phyloP scores from a whole-genome alignment of 2,113 vertebrate species.

The Acanthisitta chloris region DNA sequence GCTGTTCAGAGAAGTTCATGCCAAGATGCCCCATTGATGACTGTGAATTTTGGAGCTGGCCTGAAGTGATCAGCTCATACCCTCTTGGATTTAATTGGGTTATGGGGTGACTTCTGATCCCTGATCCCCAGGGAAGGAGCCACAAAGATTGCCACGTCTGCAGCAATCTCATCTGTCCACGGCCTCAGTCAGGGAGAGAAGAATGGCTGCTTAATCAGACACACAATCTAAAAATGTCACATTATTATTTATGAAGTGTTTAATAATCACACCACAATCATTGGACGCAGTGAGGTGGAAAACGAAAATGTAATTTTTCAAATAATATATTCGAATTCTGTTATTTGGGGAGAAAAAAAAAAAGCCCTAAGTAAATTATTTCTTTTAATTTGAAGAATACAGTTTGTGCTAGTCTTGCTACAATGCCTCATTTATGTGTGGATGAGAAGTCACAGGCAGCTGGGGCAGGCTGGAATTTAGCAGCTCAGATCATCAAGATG shows the following conservation, averaged over 20 bases:
- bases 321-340: constrained; percentile 15
- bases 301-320: constrained; percentile 48
- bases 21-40: neutral
- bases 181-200: constrained; percentile 28
- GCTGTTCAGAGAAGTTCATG: neutral
- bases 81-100: constrained; percentile 44
- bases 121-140: constrained; percentile 33
- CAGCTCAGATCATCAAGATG: neutral
- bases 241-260: constrained; percentile 72
- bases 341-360: neutral
- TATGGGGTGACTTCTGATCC: constrained; percentile 31
- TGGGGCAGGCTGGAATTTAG: neutral
- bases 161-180: constrained; percentile 54
- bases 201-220: constrained; percentile 58
- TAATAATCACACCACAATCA: constrained; percentile 61
- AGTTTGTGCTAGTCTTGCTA: neutral
- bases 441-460: neutral
- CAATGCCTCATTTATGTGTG: neutral
- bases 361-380: neutral
- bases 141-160: neutral
- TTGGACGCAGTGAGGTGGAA: constrained; percentile 29
- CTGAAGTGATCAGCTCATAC: neutral
- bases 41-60: constrained; percentile 1
- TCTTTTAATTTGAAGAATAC: constrained; percentile 16
- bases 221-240: constrained; percentile 57